Conservation (phyloP, 35 echinoderm and acorn worm genomes). For the Patiria miniata region DNA sequence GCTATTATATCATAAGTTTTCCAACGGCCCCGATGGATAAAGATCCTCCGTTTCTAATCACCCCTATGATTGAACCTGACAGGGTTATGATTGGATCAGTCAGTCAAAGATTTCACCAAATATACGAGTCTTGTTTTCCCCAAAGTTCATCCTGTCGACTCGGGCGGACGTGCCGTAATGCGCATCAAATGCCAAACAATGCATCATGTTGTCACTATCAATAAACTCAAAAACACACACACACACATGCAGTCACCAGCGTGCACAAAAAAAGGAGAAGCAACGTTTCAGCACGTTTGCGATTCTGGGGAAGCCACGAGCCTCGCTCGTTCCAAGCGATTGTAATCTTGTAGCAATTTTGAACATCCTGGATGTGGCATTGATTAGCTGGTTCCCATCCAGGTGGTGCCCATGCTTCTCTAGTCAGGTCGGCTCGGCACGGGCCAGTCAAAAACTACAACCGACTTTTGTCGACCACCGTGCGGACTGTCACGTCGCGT, state of each 20-base stretch:
- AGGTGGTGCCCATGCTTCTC: neutral
- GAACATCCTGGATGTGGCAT: slow-evolving; percentile 9
- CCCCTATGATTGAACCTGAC: neutral
- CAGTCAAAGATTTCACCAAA: neutral
- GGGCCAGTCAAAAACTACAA: neutral
- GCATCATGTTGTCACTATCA: neutral
- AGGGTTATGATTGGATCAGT: neutral
- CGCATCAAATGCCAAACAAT: neutral
- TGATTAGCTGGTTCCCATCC: neutral
- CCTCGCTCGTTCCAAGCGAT: no score
- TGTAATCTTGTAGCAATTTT: neutral
- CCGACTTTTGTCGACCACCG: neutral
- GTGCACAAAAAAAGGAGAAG: no score
- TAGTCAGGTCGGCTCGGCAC: no score
- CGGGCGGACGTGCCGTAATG: neutral
- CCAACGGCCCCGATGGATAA: neutral
- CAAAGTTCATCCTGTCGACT: neutral
- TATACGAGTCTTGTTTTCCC: neutral
- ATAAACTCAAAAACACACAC: no score
- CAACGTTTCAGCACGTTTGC: no score
- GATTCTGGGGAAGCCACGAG: no score
- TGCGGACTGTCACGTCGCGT: neutral
- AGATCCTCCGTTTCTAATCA: neutral
- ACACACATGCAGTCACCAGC: no score
- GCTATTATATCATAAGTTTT: neutral